phyloP scores from a whole-genome alignment of 1,140 invertebrate genomes.

The Zaprionus tsacasi region DNA sequence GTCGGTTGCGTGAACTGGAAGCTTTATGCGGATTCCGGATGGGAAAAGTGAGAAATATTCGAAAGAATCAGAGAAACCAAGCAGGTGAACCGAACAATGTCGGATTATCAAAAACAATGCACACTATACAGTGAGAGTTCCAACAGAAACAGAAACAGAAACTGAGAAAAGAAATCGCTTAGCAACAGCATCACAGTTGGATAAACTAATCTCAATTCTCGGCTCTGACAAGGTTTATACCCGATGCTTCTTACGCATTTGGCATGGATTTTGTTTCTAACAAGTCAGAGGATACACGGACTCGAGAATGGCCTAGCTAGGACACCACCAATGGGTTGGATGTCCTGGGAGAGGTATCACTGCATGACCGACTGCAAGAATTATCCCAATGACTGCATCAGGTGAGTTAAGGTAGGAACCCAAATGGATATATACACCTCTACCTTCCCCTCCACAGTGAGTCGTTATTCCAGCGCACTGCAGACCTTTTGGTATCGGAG shows the following conservation, averaged over 20 bases:
- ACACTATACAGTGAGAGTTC: not conserved
- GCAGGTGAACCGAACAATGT: not conserved
- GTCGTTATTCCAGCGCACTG: constrained; percentile 94
- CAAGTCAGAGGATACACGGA: not conserved
- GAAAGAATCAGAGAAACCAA: not conserved
- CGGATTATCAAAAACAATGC: not conserved
- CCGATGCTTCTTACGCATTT: not conserved
- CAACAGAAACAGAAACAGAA: not conserved
- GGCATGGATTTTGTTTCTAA: not conserved
- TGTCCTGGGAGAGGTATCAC: constrained; percentile 95
- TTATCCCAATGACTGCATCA: constrained; percentile 96
- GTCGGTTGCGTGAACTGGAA: not conserved
- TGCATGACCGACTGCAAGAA: constrained; percentile 96
- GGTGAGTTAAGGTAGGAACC: constrained; percentile 85
- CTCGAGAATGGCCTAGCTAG: constrained; percentile 92
- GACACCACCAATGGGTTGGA: constrained; percentile 94
- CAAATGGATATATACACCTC: too few species aligned
- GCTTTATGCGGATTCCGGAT: not conserved
- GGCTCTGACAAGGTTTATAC: not conserved
- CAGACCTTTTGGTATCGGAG: constrained; percentile 93
- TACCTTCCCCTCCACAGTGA: constrained; percentile 88
- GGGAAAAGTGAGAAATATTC: not conserved
- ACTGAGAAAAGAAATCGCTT: not conserved
- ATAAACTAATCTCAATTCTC: not conserved
- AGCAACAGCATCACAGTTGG: not conserved